These are phyloP conservation scores for Drosophila macrothrix DNA, from an alignment of 2,888 invertebrate genomes.

Conservation along the genomic window DNA sequence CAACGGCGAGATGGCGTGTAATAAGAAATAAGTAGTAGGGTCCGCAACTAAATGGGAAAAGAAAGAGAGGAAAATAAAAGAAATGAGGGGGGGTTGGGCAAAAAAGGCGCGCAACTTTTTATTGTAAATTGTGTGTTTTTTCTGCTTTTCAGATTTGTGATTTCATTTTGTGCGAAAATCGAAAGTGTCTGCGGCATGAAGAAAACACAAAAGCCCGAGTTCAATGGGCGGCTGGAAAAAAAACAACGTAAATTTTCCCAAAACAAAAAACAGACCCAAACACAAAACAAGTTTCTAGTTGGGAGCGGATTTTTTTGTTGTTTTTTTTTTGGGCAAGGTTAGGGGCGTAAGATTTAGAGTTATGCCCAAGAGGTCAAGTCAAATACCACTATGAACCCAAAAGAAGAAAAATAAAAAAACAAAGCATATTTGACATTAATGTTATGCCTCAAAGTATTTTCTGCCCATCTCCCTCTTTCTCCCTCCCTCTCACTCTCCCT, in stretches of 20 bases:
- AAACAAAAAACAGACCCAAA: constrained; percentile 14
- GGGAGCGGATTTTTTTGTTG: not conserved
- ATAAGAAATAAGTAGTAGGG: constrained; percentile 62
- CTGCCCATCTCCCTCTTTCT: not conserved
- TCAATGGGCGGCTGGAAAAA: constrained; percentile 43
- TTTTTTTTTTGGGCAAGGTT: constrained; percentile 34
- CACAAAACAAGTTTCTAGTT: constrained; percentile 55
- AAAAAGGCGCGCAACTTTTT: constrained; percentile 19
- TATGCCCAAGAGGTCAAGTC: constrained; percentile 2
- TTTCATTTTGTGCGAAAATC: constrained; percentile 74
- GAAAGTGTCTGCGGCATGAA: constrained; percentile 61
- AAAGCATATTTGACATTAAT: constrained; percentile 28
- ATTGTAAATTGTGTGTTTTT: constrained; percentile 33
- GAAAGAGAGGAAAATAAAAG: not conserved
- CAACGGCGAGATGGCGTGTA: constrained; percentile 54
- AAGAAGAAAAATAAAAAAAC: constrained; percentile 5
- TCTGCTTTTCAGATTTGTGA: constrained; percentile 46
- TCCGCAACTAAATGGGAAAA: constrained; percentile 25
- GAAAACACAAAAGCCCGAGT: constrained; percentile 20
- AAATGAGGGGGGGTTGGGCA: not conserved
- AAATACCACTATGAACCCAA: constrained; percentile 7
- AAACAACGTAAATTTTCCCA: constrained; percentile 32
- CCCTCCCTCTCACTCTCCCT: not conserved
- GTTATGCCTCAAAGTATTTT: not conserved
- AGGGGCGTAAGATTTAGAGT: constrained; percentile 14